Base-by-base conservation (phyloP, 37 sponge, comb jelly and placozoan genomes). In the Axinella damicornis region DNA sequence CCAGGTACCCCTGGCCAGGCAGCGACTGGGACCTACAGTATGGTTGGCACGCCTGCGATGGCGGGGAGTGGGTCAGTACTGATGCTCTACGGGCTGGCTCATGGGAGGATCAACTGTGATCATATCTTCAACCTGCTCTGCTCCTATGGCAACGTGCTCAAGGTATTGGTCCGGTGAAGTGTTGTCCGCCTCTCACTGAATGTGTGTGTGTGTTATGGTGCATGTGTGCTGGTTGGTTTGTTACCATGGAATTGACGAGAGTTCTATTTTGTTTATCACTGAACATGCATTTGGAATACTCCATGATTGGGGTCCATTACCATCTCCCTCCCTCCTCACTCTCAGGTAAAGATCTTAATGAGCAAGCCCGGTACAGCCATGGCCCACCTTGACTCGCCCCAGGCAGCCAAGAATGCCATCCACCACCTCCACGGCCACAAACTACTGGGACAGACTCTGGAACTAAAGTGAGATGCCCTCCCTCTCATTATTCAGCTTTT, bases 361-460 rank as follows among this genome's bases (percentile, higher is more conserved):
- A 96, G 93, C 73, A 96, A 96, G 80, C 88, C 85, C 12, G 97
- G 97, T 18, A 93, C 94, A 18, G 97, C 97, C 22, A 96, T 96
- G 97, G 97, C 87, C 27, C 94, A 96, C 82, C 79, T 96, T 92
- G 94, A 96, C 76, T 53, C 64, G 22, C 89, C 89, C 24, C 81
- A 85, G 36, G 85, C 84, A 28, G 94, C 94, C 16, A 91, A 79
- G 65, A 91, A 91, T 71, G 97, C 97, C 76, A 88, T 96, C 30
- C 92, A 91, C 57, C 88, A 88, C 71, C 91, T 96, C 39, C 83
- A 93, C 77, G 87, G 93, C 0, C 84, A 41, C 70, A 85, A 86
- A 46, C 78, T 96, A 27, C 56, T 96, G 64, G 94, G 94, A 71
- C 67, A 80, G 18, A 87, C 71, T n/a, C 65, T 96, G 13, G 91